Evolutionary conservation across 2,888 invertebrate species (phyloP).

Genomic region (Philopedon plagiatum): DNA sequence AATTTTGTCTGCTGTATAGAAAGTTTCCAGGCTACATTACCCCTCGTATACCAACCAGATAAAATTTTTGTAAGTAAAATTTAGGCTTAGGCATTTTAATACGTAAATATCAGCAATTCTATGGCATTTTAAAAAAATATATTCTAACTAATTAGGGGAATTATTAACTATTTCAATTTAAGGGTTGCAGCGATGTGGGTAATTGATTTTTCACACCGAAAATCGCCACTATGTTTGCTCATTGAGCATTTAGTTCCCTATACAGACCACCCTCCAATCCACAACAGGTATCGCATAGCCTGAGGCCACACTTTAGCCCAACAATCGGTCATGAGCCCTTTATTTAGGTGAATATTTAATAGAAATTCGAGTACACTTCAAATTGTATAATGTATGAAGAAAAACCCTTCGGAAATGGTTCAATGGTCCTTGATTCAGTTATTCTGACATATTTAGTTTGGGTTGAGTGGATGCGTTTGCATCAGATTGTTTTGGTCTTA

Average conservation of each 20-base stretch:
- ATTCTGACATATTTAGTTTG: conserved; percentile 34
- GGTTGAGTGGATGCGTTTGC: conserved; percentile 1
- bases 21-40: too few relatives aligned
- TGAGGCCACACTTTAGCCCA: conserved; percentile 47
- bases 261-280: conserved; percentile 37
- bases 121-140: too few relatives aligned
- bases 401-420: conserved; percentile 21
- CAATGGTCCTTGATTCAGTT: conserved; percentile 27
- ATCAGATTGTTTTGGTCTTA: neutral
- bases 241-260: conserved; percentile 35
- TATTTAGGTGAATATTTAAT: conserved; percentile 51
- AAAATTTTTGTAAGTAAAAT: too few relatives aligned
- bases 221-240: conserved; percentile 45
- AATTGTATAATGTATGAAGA: conserved; percentile 36
- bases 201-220: conserved; percentile 53
- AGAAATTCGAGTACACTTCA: conserved; percentile 43
- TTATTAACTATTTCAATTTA: conserved; percentile 37
- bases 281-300: conserved; percentile 54
- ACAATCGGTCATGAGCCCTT: conserved; percentile 49
- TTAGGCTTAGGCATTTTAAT: too few relatives aligned
- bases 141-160: too few relatives aligned
- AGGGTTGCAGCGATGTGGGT: conserved; percentile 44
- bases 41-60: too few relatives aligned
- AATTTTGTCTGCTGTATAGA: too few relatives aligned
- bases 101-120: too few relatives aligned